phyloP scores from a whole-genome alignment of 2,797 vertebrate genomes.

The Cuculus canorus region DNA sequence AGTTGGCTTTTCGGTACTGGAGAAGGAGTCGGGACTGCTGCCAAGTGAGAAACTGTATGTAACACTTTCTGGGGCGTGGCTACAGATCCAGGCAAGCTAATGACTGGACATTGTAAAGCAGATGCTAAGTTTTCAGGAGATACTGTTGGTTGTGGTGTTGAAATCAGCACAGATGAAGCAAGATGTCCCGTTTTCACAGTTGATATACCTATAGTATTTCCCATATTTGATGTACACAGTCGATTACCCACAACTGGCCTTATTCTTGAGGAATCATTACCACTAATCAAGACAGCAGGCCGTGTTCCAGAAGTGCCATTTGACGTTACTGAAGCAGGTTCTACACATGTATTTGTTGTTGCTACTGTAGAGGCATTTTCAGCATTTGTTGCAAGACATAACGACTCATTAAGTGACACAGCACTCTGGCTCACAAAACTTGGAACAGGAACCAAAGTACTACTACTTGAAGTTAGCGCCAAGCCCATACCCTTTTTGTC shows the following conservation, averaged over 20 bases:
- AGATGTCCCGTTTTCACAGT: constrained; percentile 86
- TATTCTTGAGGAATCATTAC: constrained; percentile 71
- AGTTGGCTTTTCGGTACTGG: constrained; percentile 72
- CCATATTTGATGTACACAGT: constrained; percentile 64
- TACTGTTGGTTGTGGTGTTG: constrained; percentile 75
- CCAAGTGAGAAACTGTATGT: constrained; percentile 57
- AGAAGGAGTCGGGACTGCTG: constrained; percentile 56
- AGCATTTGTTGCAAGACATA: constrained; percentile 62
- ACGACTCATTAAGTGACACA: constrained; percentile 63
- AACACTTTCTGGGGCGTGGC: constrained; percentile 55
- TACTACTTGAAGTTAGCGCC: constrained; percentile 34
- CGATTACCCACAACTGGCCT: constrained; percentile 66
- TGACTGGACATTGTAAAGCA: constrained; percentile 73
- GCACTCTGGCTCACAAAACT: constrained; percentile 68
- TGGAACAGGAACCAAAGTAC: constrained; percentile 60
- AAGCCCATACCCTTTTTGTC: constrained; percentile 55
- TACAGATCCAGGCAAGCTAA: constrained; percentile 70
- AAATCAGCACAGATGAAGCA: constrained; percentile 84
- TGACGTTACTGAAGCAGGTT: constrained; percentile 73
- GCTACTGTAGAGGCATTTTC: constrained; percentile 68
- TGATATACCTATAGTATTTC: constrained; percentile 80
- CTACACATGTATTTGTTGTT: constrained; percentile 62
- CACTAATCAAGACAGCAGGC: constrained; percentile 66
- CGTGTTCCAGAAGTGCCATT: constrained; percentile 26
- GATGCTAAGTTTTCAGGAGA: constrained; percentile 78